Evolutionary conservation across 2,888 invertebrate species (phyloP), one percentile per base, ranked within the genome.

Genomic region (Teleogryllus oceanicus): DNA sequence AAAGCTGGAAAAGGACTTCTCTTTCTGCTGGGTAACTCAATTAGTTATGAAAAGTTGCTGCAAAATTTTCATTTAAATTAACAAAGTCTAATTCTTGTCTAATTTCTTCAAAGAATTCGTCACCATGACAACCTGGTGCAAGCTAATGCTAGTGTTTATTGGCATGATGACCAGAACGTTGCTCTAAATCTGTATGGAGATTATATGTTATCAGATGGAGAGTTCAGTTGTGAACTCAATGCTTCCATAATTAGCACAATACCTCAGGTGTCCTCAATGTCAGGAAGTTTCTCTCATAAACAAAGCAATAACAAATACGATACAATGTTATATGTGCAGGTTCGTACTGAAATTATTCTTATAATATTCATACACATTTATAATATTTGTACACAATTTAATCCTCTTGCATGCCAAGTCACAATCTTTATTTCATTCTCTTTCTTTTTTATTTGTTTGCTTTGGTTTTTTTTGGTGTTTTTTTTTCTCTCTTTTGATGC

Each of bases 91-190:
- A 24, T n/a, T 4, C 50, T 1, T 50, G 16, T 50, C 37, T 78
- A 18, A 50, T 79, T 75, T 80, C 16, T 20, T 74, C 21, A 75
- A 83, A 90, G 90, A n/a, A 87, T 91, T 78, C 87, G 89, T 62
- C 90, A 90, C 83, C 83, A 85, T 0, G 86, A 86, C 2, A 89
- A 90, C 82, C 86, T 89, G 81, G 86, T 92, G 18, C 85, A 87
- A 49, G 85, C 89, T 0, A 90, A 90, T 83, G 89, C 90, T 1
- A 89, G 90, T 76, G 84, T 90, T 1, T 85, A 89, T 78, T 92
- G 92, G 92, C 90, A 91, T 78, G 89, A 90, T 78, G 87, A 89
- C 82, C 90, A 92, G 84, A 87, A 87, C 76, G 85, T 92, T n/a
- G 87, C 89, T 50, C 80, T 90, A n/a, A 89, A 90, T 80, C 85